Percentiles rank a stretch among this genome's conserved stretches.
These are phyloP conservation scores for Chloropsis cyanopogon DNA, from an alignment of 2,113 vertebrate genomes.

Conservation along the genomic window DNA sequence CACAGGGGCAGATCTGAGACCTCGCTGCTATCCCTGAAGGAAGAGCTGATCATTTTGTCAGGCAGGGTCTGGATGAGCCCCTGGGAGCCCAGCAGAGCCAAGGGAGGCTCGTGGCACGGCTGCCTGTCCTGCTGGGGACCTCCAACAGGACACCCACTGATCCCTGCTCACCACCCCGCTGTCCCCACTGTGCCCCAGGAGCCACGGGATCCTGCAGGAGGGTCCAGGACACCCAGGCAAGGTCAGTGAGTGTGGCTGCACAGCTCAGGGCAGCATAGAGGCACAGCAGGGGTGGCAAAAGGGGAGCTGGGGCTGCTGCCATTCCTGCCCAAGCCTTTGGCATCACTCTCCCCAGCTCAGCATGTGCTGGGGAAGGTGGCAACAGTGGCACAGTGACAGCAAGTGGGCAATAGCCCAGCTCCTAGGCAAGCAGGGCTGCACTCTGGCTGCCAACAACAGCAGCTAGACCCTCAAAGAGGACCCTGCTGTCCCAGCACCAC, in stretches of 20 bases:
- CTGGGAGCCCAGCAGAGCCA: neutral
- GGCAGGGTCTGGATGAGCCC: neutral
- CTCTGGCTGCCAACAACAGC: rapidly evolving
- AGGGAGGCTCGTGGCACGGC: rapidly evolving
- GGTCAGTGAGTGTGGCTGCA: neutral
- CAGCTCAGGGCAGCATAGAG: rapidly evolving
- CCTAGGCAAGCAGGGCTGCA: neutral
- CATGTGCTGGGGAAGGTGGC: rapidly evolving
- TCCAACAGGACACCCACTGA: neutral
- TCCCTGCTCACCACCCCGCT: rapidly evolving
- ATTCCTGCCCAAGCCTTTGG: neutral
- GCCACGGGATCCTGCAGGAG: rapidly evolving
- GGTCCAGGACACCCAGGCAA: rapidly evolving
- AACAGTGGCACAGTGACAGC: neutral
- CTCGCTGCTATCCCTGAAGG: neutral
- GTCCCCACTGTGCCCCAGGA: no score
- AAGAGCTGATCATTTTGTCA: neutral
- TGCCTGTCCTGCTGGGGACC: neutral
- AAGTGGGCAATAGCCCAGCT: rapidly evolving
- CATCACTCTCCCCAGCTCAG: rapidly evolving
- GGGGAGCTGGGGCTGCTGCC: rapidly evolving
- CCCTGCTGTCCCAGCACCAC: rapidly evolving
- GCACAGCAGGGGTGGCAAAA: no score
- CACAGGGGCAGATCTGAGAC: neutral
- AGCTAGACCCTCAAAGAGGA: neutral